phyloP scores from a whole-genome alignment of 2,888 invertebrate species.

The Lycocerus yunnanus region DNA sequence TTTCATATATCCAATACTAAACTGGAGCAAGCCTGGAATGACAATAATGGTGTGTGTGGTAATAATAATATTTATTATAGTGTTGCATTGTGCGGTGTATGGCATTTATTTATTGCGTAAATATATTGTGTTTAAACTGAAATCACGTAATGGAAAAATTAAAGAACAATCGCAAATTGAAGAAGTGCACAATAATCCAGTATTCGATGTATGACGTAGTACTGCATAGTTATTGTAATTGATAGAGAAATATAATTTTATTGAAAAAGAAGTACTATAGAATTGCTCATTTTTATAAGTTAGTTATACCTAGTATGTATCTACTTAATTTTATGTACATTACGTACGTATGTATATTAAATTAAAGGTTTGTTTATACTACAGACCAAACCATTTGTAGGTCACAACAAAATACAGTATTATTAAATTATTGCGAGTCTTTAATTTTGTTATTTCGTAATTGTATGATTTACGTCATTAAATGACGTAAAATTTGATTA shows the following conservation, averaged over 20 bases:
- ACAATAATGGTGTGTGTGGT: slow-evolving; percentile 63
- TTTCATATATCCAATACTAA: slow-evolving; percentile 76
- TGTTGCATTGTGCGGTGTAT: slow-evolving; percentile 65
- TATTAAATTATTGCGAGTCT: not conserved
- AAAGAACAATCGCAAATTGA: not conserved
- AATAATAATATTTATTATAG: slow-evolving; percentile 62
- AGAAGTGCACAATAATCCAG: slow-evolving; percentile 33
- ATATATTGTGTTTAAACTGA: slow-evolving; percentile 33
- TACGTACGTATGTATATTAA: too few relatives aligned
- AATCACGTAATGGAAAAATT: not conserved
- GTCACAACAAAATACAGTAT: not conserved
- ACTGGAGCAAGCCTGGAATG: slow-evolving; percentile 71
- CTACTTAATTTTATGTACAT: too few relatives aligned
- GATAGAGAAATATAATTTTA: too few relatives aligned
- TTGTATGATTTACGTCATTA: too few relatives aligned
- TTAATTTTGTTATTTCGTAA: not conserved
- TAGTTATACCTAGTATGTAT: not conserved
- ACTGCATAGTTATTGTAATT: not conserved
- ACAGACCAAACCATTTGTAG: not conserved
- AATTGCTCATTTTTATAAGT: not conserved
- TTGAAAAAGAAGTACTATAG: not conserved
- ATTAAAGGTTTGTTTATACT: not conserved
- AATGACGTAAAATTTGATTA: too few relatives aligned
- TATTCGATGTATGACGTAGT: slow-evolving; percentile 18
- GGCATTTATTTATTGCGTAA: slow-evolving; percentile 56